Base-by-base conservation (phyloP, 1,140 invertebrate genomes). In the Helicorthomorpha holstii region DNA sequence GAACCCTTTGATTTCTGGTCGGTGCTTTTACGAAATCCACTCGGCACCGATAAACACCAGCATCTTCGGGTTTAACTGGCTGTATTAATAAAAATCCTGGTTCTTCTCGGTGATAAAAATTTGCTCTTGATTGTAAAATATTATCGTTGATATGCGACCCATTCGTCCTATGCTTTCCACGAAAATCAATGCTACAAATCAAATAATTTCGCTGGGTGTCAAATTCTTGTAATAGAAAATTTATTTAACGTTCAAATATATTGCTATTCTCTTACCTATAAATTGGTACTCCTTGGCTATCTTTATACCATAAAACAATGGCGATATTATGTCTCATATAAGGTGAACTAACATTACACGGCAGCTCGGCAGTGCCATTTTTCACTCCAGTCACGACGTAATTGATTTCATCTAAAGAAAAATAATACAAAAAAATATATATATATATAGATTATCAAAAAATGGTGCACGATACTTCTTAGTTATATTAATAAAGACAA, bases 21-120 rank as follows among this genome's bases (percentile, higher is more conserved):
- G 85, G 85, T 12, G 85, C 88, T 61, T 87, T 86, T 61, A 79
- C 80, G 66, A 90, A 92, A 65, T 91, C 88, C 2, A 91, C 88
- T 54, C 88, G 73, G 66, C 87, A 91, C 50, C 86, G 72, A 64
- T 90, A 91, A 54, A 86, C 75, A 16, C 86, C 88, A 61, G 85
- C 83, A 63, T 91, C 88, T 56, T 81, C 77, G 54, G 73, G 69
- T 57, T 82, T 79, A 16, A 90, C 83, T 26, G 80, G 79, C 59
- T 84, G 80, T 29, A 92, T 71, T 38, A 80, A 79, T n/a, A 91
- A 72, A 16, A 80, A 75, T 1, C 85, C 84, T 1, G 86, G 75
- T 16, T 75, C 62, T 57, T 73, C 71, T 29, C 69, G 63, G 47
- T 53, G 27, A 80, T 75, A 54, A 65, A 82, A 83, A 1, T 79